Conservation (phyloP, 2,797 vertebrate genomes). For the Tragelaphus oryx region DNA sequence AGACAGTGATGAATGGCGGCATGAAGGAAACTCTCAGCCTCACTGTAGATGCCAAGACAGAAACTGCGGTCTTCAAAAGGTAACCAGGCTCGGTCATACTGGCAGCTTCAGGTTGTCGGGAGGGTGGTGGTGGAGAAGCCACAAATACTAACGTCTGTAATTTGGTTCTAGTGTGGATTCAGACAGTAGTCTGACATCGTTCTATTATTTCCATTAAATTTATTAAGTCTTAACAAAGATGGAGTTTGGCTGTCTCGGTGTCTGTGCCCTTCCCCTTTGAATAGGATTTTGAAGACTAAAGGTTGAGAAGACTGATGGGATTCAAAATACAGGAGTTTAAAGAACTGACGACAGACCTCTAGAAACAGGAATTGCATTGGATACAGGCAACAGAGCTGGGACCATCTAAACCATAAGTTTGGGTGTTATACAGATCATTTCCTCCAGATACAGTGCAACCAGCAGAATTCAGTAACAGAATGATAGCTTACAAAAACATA, state of each 20-base stretch:
- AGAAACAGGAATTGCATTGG: background rate
- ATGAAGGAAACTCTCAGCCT: slow-evolving; percentile 99
- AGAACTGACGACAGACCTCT: background rate
- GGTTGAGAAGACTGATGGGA: background rate
- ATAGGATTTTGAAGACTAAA: background rate
- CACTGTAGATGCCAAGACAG: slow-evolving; percentile 99
- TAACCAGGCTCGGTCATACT: slow-evolving; percentile 69
- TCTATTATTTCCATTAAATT: background rate
- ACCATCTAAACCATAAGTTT: background rate
- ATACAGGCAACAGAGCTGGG: background rate
- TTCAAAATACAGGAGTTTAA: background rate
- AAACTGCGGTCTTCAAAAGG: slow-evolving; percentile 99
- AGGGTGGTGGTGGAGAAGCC: background rate
- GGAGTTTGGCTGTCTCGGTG: background rate
- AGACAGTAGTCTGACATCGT: background rate
- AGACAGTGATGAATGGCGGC: slow-evolving; percentile 97
- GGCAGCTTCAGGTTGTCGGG: background rate
- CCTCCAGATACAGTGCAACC: background rate
- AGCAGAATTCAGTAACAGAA: background rate
- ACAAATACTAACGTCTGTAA: fast-evolving
- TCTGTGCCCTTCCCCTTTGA: background rate
- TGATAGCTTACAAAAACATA: background rate
- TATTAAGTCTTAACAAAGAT: background rate
- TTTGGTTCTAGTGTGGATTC: background rate
- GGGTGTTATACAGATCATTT: background rate